Percentiles rank a stretch among this genome's conserved stretches.
These are phyloP conservation scores for Drosophila mayaguana DNA, from an alignment of 2,888 invertebrate genomes.

Conservation along the genomic window DNA sequence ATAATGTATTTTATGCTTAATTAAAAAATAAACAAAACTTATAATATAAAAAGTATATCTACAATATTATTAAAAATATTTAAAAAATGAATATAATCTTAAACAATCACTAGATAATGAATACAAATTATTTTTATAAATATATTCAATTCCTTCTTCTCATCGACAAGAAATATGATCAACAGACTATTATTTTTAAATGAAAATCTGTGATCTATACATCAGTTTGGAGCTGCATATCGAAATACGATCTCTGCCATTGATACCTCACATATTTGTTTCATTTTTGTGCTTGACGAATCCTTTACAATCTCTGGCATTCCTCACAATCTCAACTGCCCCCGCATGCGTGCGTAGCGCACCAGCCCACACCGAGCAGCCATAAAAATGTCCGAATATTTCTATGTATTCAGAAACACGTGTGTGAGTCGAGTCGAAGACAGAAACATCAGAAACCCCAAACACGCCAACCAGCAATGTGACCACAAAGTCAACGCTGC, in stretches of 20 bases:
- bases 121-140: neutral
- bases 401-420: constrained; percentile 76
- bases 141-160: neutral
- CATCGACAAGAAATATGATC: neutral
- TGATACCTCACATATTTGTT: constrained; percentile 20
- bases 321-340: constrained; percentile 44
- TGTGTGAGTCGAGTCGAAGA: constrained; percentile 55
- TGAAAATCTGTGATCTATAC: neutral
- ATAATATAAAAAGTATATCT: too few species aligned
- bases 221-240: neutral
- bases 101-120: too few species aligned
- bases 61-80: too few species aligned
- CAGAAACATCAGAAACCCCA: constrained; percentile 51
- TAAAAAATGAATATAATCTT: too few species aligned
- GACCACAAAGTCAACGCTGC: constrained; percentile 61
- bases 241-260: constrained; percentile 58
- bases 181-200: neutral
- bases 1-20: too few species aligned
- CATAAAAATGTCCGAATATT: constrained; percentile 74
- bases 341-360: constrained; percentile 37
- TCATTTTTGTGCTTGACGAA: neutral
- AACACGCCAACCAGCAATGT: constrained; percentile 74
- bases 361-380: constrained; percentile 58
- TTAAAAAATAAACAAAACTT: too few species aligned
- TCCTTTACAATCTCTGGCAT: constrained; percentile 41